Evolutionary conservation across 1,140 invertebrate species (phyloP).

Genomic region (Reticulitermes speratus): DNA sequence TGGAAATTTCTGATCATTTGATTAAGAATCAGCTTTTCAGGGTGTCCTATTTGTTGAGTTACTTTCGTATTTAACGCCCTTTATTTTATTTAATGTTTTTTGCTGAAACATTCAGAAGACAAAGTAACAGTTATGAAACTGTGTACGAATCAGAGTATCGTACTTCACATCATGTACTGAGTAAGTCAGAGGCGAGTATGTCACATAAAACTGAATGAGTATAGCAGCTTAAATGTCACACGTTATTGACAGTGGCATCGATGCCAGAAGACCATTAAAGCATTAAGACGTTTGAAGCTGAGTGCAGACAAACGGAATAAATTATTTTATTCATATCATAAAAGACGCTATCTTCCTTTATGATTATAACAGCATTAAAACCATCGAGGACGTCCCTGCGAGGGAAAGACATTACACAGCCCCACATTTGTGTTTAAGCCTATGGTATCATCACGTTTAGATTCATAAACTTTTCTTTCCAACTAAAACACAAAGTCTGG

Average conservation of each 20-base stretch:
- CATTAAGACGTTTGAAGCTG: not conserved
- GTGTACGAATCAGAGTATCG: no score
- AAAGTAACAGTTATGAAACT: no score
- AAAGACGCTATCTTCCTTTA: not conserved
- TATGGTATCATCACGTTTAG: no score
- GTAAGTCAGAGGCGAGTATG: not conserved
- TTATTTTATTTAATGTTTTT: no score
- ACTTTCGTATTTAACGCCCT: no score
- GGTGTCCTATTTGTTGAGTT: no score
- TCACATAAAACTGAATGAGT: not conserved
- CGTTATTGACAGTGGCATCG: not conserved
- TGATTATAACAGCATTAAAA: not conserved
- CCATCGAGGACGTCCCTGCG: not conserved
- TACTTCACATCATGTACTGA: no score
- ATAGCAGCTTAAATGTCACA: not conserved
- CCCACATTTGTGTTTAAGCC: not conserved
- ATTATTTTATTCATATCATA: not conserved
- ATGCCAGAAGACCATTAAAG: not conserved
- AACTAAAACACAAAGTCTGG: no score
- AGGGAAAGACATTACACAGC: not conserved
- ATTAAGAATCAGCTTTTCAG: no score
- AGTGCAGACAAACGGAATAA: not conserved
- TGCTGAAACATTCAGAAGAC: no score
- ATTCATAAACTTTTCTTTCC: no score
- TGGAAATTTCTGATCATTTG: no score